These are phyloP conservation scores for Pteromalus puparum DNA, from an alignment of 1,140 invertebrate genomes.

Conservation along the genomic window DNA sequence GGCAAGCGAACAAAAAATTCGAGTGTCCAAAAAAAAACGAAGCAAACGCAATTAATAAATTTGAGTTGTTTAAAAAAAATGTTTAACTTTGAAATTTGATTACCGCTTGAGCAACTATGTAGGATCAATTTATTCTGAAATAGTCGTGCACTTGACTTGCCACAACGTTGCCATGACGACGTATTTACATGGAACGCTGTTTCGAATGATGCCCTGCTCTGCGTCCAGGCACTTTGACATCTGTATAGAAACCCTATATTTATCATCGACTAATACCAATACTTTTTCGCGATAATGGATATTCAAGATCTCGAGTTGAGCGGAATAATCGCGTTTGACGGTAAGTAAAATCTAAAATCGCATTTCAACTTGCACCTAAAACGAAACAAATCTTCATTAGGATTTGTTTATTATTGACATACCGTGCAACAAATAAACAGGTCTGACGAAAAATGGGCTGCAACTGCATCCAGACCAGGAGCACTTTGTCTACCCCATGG, in stretches of 20 bases:
- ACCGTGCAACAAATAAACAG: constrained; percentile 67
- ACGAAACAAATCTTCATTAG: no score
- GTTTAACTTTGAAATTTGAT: no score
- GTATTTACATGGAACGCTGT: constrained; percentile 38
- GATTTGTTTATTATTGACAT: no score
- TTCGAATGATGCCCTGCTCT: constrained; percentile 16
- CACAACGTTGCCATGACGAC: constrained; percentile 49
- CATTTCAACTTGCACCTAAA: no score
- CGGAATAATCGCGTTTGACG: constrained; percentile 85
- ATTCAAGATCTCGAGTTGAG: constrained; percentile 78
- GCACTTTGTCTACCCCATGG: constrained; percentile 88
- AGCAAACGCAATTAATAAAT: no score
- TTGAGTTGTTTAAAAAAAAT: no score
- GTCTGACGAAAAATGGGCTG: constrained; percentile 82
- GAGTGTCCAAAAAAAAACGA: not conserved
- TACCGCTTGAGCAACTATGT: no score
- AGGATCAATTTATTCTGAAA: not conserved
- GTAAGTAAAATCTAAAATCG: constrained; percentile 74
- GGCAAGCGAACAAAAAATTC: not conserved
- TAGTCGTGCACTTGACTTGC: not conserved
- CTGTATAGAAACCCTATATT: not conserved
- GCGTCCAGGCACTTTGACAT: constrained; percentile 10
- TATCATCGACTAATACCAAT: not conserved
- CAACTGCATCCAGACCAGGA: constrained; percentile 86
- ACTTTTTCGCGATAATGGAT: constrained; percentile 65